Base-by-base conservation (phyloP, 2,888 invertebrate genomes). In the Pomacea canaliculata region DNA sequence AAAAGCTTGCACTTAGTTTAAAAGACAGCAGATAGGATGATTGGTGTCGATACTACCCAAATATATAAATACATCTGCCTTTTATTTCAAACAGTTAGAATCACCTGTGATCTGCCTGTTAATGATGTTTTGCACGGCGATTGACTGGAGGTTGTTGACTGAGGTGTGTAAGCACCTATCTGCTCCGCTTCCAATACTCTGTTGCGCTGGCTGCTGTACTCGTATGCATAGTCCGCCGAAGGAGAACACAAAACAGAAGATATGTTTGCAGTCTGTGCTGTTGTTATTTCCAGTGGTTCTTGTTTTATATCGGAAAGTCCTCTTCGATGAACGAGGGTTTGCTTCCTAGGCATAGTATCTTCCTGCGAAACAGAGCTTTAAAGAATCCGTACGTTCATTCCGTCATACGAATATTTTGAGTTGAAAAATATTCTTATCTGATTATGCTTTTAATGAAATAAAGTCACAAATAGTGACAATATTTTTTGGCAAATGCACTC, bases 221-320 rank as follows among this genome's bases (percentile, higher is more conserved):
- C 80, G 76, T 83, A 85, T 76, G 85, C 83, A 70, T 85, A 85
- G n/a, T 85, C 82, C 78, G 85, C 81, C 72, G 86, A 85, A 46
- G 85, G 81, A 37, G 37, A 37, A 37, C 37, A 37, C 16, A 16
- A 56, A 13, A 56, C 51, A 56, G 51, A 56, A 56, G 51, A 56
- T 7, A 56, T 16, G 16, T 56, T 56, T 56, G 51, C 51, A 56
- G 12, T 56, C 10, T 56, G 51, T 72, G 69, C 78, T 63, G 84
- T 82, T 63, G 78, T 80, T 51, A 73, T 73, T 65, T 86, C 85
- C 60, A 79, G 56, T 18, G 82, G 81, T 80, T 87, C 87, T 77
- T 85, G 84, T 77, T 87, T 87, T 16, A 87, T 78, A 62, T 85
- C 81, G 62, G 85, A 78, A 78, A 79, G 79, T 71, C 79, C 79